A percentile compares a stretch with the other conserved stretches of the same genome.
Evolutionary conservation across 2,113 vertebrate genomes (phyloP).

Genomic region (Circaetus gallicus): DNA sequence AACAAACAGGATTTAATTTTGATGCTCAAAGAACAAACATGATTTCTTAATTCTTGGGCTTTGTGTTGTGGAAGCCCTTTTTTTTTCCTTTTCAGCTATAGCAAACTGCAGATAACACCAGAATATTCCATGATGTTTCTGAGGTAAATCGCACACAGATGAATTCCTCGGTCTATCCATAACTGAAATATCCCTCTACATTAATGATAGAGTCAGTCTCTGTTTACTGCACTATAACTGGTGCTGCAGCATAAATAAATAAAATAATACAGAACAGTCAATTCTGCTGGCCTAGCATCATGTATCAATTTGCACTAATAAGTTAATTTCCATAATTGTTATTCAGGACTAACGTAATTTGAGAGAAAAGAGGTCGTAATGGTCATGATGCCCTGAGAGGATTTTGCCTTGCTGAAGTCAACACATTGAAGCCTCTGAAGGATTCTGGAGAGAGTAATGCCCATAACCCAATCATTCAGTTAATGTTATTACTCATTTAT

Average conservation of each 20-base stretch:
- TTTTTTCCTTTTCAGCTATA: not conserved
- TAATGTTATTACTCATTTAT: constrained; percentile 21
- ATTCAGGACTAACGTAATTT: constrained; percentile 49
- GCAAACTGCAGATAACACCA: not conserved
- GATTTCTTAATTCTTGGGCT: not conserved
- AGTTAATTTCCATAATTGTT: constrained; percentile 48
- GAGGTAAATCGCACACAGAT: not conserved
- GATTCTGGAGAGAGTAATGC: not conserved
- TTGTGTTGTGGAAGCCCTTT: not conserved
- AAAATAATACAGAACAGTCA: constrained; percentile 14
- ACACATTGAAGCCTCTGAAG: constrained; percentile 1
- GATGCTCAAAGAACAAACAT: not conserved
- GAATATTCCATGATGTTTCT: not conserved
- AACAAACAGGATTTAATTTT: not conserved
- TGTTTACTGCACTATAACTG: not conserved
- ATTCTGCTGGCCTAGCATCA: constrained; percentile 8
- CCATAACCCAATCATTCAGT: not conserved
- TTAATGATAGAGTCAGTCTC: not conserved
- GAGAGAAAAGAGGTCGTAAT: constrained; percentile 23
- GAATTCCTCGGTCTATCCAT: not conserved
- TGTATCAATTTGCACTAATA: constrained; percentile 44
- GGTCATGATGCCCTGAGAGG: constrained; percentile 44
- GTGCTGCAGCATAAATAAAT: constrained; percentile 35
- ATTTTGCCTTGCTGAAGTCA: constrained; percentile 50
- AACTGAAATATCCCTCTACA: not conserved